These are phyloP conservation scores for Selene dorsalis DNA, from an alignment of 2,797 vertebrate genomes.

Conservation along the genomic window DNA sequence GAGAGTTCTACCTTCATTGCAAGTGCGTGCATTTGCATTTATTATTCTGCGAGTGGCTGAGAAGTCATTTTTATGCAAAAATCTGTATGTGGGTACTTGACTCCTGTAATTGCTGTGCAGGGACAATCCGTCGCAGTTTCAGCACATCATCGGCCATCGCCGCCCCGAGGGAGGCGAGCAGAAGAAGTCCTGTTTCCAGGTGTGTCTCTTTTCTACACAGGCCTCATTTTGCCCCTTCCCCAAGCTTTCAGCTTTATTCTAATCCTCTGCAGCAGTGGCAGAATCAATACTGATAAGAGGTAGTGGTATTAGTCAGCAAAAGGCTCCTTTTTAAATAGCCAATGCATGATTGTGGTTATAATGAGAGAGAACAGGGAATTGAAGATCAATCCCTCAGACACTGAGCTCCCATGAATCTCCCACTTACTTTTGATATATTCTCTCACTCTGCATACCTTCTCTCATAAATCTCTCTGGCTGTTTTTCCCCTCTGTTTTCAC, in stretches of 20 bases:
- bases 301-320: conserved; percentile 69
- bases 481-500: conserved; percentile 13
- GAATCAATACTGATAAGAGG: conserved; percentile 70
- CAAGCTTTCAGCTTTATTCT: conserved; percentile 46
- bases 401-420: conserved; percentile 50
- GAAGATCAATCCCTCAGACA: conserved; percentile 60
- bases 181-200: conserved; percentile 89
- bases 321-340: conserved; percentile 63
- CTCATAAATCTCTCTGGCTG: conserved; percentile 48
- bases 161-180: conserved; percentile 87
- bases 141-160: conserved; percentile 91
- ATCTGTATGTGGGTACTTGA: conserved; percentile 34
- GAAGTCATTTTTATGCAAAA: conserved; percentile 9
- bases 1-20: conserved; percentile 63
- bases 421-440: conserved; percentile 41
- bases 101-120: conserved; percentile 75
- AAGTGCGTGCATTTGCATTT: conserved; percentile 28
- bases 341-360: conserved; percentile 66
- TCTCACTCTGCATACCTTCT: conserved; percentile 39
- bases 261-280: conserved; percentile 53
- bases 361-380: conserved; percentile 57
- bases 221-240: conserved; percentile 35
- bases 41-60: conserved; percentile 17
- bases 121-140: conserved; percentile 90
- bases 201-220: conserved; percentile 66